Percentiles rank a stretch among this genome's conserved stretches.
Conservation (phyloP, 2,113 vertebrate genomes). For the Bambusicola thoracicus region DNA sequence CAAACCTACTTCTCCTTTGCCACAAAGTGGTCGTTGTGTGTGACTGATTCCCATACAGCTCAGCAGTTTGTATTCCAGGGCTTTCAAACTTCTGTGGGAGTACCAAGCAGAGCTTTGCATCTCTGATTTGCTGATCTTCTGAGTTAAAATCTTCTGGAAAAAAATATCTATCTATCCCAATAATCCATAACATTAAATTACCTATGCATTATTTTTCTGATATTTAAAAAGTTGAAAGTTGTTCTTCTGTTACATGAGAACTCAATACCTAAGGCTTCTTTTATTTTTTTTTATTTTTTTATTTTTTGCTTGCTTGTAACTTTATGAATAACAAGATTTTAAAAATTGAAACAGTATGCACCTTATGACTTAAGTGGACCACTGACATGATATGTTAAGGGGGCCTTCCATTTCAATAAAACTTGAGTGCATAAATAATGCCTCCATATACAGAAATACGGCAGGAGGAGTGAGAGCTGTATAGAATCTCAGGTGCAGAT, state of each 20-base stretch:
- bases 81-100: neutral
- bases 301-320: neutral
- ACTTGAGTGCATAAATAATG: neutral
- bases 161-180: neutral
- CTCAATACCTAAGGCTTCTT: neutral
- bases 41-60: neutral
- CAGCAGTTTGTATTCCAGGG: neutral
- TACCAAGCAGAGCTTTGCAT: neutral
- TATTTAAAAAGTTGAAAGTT: neutral
- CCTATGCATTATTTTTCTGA: neutral
- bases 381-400: neutral
- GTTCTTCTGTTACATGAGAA: neutral
- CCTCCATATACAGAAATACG: neutral
- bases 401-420: fast-evolving
- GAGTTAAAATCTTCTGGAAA: neutral
- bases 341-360: neutral
- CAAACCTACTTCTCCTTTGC: neutral
- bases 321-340: neutral
- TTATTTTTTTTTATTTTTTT: too few relatives aligned
- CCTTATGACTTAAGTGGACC: neutral
- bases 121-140: neutral
- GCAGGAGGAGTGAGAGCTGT: neutral
- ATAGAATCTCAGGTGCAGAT: neutral
- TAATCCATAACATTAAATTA: neutral
- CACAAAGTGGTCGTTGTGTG: neutral